phyloP scores from a whole-genome alignment of 1,140 invertebrate species.

The Platyscapa corneri region DNA sequence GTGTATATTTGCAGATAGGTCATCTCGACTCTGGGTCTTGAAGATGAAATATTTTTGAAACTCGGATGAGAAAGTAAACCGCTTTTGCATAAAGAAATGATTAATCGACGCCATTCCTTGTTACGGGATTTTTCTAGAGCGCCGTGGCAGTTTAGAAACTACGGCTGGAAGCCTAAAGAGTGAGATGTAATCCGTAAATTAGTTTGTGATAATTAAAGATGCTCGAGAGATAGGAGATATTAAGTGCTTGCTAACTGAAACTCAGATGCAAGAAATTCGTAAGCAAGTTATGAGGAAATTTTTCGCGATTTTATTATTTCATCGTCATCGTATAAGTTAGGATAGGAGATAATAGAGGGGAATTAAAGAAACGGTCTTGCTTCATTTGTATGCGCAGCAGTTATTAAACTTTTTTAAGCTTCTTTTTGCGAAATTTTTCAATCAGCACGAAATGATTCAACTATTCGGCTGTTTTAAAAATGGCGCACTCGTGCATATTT shows the following conservation, averaged over 20 bases:
- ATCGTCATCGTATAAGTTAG: background rate
- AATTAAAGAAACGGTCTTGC: background rate
- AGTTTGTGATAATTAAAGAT: background rate
- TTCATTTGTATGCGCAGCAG: background rate
- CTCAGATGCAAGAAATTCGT: background rate
- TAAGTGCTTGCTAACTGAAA: background rate
- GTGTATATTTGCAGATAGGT: background rate
- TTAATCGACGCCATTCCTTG: background rate
- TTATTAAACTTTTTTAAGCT: constrained; percentile 1
- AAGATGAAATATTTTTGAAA: background rate
- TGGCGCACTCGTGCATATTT: background rate
- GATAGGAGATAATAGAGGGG: background rate
- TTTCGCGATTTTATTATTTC: background rate
- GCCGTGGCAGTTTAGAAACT: too few species aligned
- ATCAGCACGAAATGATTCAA: background rate
- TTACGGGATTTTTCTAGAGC: too few species aligned
- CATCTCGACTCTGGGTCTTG: background rate
- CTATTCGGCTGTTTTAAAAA: background rate
- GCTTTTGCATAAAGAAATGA: background rate
- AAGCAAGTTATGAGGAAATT: background rate
- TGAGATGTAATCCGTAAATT: background rate
- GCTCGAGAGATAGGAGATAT: background rate
- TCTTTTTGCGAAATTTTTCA: background rate
- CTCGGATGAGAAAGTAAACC: background rate
- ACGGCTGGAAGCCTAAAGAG: background rate